These are phyloP conservation scores for Dipus sagitta DNA, from an alignment of 2,797 vertebrate genomes.

Conservation along the genomic window DNA sequence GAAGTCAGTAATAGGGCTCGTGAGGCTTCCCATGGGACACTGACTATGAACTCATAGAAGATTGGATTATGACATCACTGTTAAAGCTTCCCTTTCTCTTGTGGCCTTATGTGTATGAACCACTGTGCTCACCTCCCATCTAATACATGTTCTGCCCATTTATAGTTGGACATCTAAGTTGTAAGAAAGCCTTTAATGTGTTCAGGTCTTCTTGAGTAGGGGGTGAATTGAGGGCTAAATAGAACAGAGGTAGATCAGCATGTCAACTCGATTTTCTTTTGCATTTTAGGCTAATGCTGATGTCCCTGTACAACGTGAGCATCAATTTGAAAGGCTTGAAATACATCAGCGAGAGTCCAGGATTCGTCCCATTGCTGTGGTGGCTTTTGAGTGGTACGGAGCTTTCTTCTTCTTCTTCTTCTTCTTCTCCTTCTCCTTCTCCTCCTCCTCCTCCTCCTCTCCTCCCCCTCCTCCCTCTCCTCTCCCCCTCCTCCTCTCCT, in stretches of 20 bases:
- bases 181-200: background rate
- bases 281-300: constrained; percentile 92
- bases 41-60: background rate
- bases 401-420: background rate
- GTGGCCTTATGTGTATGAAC: background rate
- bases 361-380: constrained; percentile 92
- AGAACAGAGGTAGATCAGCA: too few relatives aligned
- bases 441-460: too few relatives aligned
- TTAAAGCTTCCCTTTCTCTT: background rate
- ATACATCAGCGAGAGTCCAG: constrained; percentile 92
- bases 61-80: background rate
- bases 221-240: background rate
- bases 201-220: background rate
- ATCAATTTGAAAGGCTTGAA: constrained; percentile 94
- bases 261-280: constrained; percentile 46
- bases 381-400: constrained; percentile 93
- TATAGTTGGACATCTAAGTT: background rate
- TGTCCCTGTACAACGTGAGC: constrained; percentile 96
- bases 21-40: background rate
- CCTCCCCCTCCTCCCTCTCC: too few relatives aligned
- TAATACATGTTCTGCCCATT: too few relatives aligned
- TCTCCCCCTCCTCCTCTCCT: too few relatives aligned
- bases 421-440: too few relatives aligned
- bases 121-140: background rate
- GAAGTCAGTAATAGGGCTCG: background rate